Evolutionary conservation across 2,888 invertebrate genomes (phyloP).

Genomic region (Heliconius aoede): DNA sequence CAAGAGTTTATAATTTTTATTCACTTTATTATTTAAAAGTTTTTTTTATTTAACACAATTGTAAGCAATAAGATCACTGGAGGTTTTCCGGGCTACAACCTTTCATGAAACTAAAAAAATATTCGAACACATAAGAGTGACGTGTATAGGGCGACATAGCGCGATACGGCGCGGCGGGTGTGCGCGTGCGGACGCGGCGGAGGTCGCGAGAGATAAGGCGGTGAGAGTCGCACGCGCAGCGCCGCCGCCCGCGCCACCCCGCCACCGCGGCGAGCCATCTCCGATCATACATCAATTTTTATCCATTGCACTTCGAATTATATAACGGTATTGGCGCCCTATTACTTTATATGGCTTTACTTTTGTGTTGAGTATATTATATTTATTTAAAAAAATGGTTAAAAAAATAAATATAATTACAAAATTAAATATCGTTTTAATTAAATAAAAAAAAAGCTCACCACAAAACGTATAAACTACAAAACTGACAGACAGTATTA

Average conservation of each 20-base stretch:
- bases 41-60: constrained; percentile 45
- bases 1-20: constrained; percentile 37
- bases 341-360: constrained; percentile 52
- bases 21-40: constrained; percentile 30
- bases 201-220: constrained; percentile 83
- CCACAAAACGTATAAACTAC: constrained; percentile 29
- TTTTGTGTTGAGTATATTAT: not conserved
- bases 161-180: constrained; percentile 73
- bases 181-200: constrained; percentile 81
- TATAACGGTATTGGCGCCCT: constrained; percentile 76
- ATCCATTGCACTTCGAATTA: constrained; percentile 76
- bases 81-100: constrained; percentile 69
- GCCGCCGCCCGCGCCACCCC: constrained; percentile 62
- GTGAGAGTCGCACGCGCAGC: constrained; percentile 80
- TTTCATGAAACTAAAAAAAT: constrained; percentile 67
- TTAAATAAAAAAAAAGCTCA: constrained; percentile 7
- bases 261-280: constrained; percentile 64
- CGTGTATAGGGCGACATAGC: constrained; percentile 73
- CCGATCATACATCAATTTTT: constrained; percentile 75
- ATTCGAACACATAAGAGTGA: constrained; percentile 68
- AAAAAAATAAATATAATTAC: not conserved
- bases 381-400: not conserved
- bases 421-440: not conserved
- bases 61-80: constrained; percentile 58
- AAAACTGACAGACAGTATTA: constrained; percentile 42